Conservation (phyloP, 2,797 vertebrate species). For the Pampus argenteus region DNA sequence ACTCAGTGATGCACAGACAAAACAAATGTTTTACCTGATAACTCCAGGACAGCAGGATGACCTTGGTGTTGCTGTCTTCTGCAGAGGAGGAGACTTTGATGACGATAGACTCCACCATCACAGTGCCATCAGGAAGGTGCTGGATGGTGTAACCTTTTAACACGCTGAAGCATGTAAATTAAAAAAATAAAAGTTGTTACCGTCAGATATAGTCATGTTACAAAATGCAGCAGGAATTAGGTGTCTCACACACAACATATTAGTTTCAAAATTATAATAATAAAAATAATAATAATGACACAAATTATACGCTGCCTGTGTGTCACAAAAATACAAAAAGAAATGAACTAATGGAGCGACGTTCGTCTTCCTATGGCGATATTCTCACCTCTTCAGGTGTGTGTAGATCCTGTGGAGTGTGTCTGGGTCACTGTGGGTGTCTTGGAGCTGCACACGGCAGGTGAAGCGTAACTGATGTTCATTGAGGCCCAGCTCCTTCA, state of each 20-base stretch:
- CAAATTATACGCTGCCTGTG: too few relatives aligned
- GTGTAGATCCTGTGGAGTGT: conserved; percentile 90
- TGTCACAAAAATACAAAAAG: too few relatives aligned
- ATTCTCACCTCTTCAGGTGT: conserved; percentile 91
- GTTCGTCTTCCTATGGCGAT: too few relatives aligned
- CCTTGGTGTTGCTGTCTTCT: conserved; percentile 92
- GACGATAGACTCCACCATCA: conserved; percentile 97
- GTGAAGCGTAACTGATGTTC: conserved; percentile 98
- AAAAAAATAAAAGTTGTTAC: not conserved
- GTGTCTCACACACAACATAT: not conserved
- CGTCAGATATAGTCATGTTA: not conserved
- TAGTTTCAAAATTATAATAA: not conserved
- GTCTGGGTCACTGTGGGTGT: conserved; percentile 92
- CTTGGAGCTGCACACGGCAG: conserved; percentile 94
- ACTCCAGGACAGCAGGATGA: conserved; percentile 96
- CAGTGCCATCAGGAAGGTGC: conserved; percentile 94
- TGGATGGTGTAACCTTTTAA: conserved; percentile 94
- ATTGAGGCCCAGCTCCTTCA: conserved; percentile 94
- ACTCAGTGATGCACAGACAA: not conserved
- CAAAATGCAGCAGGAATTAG: not conserved
- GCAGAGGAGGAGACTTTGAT: conserved; percentile 93
- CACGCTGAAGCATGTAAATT: conserved; percentile 74
- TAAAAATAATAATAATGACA: too few relatives aligned
- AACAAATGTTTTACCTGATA: conserved; percentile 88
- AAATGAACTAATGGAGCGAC: too few relatives aligned